Percentiles rank a stretch among this genome's conserved stretches.
Evolutionary conservation across 2,888 invertebrate species (phyloP).

Genomic region (Thereva unica): DNA sequence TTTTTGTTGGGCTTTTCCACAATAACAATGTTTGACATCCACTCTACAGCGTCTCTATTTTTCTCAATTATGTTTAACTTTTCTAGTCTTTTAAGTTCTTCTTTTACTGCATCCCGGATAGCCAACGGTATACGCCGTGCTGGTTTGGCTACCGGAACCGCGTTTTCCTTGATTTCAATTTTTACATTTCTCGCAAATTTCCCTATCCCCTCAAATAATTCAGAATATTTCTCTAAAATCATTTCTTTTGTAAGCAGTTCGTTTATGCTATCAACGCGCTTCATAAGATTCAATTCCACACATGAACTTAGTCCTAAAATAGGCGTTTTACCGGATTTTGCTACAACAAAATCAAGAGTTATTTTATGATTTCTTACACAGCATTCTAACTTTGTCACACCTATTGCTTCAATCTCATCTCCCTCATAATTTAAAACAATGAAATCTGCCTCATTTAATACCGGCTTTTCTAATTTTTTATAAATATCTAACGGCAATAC

Average conservation of each 20-base stretch:
- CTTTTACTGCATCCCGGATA: neutral
- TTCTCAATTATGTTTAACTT: neutral
- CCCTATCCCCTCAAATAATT: conserved; percentile 20
- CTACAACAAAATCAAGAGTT: too few relatives aligned
- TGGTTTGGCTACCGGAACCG: too few relatives aligned
- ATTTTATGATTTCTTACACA: too few relatives aligned
- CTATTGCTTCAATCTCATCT: too few relatives aligned
- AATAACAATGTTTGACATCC: conserved; percentile 39
- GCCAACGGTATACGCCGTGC: conserved; percentile 15
- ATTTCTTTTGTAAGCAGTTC: neutral
- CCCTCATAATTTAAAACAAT: too few relatives aligned
- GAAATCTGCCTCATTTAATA: too few relatives aligned
- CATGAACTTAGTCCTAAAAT: conserved; percentile 25
- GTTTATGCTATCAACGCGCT: neutral
- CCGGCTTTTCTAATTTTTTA: too few relatives aligned
- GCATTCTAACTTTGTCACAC: too few relatives aligned
- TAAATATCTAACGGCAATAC: too few relatives aligned
- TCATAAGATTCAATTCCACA: conserved; percentile 3
- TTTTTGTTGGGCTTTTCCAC: conserved; percentile 42
- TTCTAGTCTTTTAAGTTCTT: conserved; percentile 8
- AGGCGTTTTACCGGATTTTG: too few relatives aligned
- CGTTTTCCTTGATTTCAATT: conserved; percentile 8
- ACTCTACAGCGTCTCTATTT: neutral
- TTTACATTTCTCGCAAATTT: conserved; percentile 7
- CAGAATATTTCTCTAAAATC: conserved; percentile 11